Evolutionary conservation across 30 jellyfish, hydroid and myxozoan genomes (phyloP), one percentile per base, ranked within the genome.

Genomic region (Hydractinia symbiolongicarpus): DNA sequence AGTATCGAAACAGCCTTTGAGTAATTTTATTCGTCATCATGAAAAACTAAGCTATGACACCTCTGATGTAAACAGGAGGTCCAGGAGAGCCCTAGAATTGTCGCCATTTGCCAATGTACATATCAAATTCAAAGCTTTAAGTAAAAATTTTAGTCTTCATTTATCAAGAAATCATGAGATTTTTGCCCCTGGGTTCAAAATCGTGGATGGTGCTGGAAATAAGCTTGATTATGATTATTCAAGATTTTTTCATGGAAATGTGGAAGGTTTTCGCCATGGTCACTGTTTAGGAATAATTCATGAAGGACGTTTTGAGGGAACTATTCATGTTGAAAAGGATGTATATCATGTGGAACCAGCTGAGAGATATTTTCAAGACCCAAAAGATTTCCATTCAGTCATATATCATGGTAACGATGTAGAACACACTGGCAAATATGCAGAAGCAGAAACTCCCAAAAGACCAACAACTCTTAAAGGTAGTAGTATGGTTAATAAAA

Each of bases 271-370:
- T 73, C 89, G 76, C 73, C 84, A 79, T 83, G 86, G 83, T 57
- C 96, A 90, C 77, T 94, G 94, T 50, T 81, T 78, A 5, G 91
- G 92, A n/a, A 77, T 71, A 81, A 83, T 76, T 5, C 10, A 76
- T 17, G 84, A 83, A 21, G 97, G 97, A 53, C 75, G 96, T 44
- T 90, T 90, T 79, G 91, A 89, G 76, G 96, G 96, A 40, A 76
- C 93, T 10, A 77, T 90, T 14, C 92, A 90, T 57, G 55, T 79
- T 21, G 91, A 86, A 6, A 91, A 78, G 19, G 96, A 90, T 50
- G 93, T 72, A 49, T 90, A 53, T 73, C 96, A 90, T 82, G 89
- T 90, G 19, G 97, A 90, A 79, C 97, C 97, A 13, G 96, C 97
- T 8, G 67, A 83, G 51, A 70, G 91, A 50, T 91, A 90, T 76